A percentile compares a stretch with the other conserved stretches of the same genome.
Conservation (phyloP, 2,888 invertebrate species). For the Dendrolimus houi region DNA sequence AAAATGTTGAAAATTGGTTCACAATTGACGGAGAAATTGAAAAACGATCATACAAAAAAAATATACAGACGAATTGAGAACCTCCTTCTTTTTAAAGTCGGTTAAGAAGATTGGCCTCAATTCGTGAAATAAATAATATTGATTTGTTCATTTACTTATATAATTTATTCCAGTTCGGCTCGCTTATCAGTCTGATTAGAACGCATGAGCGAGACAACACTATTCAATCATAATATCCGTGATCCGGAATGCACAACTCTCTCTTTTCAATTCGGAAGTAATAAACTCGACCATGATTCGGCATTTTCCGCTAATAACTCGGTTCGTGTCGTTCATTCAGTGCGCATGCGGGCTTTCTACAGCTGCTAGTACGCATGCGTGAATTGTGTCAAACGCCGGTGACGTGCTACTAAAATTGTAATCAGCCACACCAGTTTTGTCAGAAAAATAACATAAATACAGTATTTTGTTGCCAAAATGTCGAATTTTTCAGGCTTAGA, state of each 20-base stretch:
- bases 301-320: constrained; percentile 19
- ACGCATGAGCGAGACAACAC: constrained; percentile 12
- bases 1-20: too few relatives aligned
- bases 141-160: too few relatives aligned
- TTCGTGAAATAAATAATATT: too few relatives aligned
- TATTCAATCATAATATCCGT: not conserved
- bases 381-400: constrained; percentile 45
- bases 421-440: constrained; percentile 18
- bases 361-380: constrained; percentile 61
- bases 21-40: too few relatives aligned
- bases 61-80: too few relatives aligned
- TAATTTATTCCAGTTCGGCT: too few relatives aligned
- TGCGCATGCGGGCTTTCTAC: constrained; percentile 64
- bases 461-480: constrained; percentile 27
- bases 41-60: too few relatives aligned
- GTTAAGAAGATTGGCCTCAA: too few relatives aligned
- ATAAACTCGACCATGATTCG: constrained; percentile 17
- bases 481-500: constrained; percentile 43
- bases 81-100: too few relatives aligned
- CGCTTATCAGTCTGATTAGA: too few relatives aligned
- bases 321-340: constrained; percentile 24
- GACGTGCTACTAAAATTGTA: constrained; percentile 38
- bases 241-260: constrained; percentile 6
- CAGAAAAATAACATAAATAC: constrained; percentile 11
- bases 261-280: constrained; percentile 15